A percentile compares a stretch with the other conserved stretches of the same genome.
Conservation (phyloP, 2,113 vertebrate species). For the Catharus bicknelli region DNA sequence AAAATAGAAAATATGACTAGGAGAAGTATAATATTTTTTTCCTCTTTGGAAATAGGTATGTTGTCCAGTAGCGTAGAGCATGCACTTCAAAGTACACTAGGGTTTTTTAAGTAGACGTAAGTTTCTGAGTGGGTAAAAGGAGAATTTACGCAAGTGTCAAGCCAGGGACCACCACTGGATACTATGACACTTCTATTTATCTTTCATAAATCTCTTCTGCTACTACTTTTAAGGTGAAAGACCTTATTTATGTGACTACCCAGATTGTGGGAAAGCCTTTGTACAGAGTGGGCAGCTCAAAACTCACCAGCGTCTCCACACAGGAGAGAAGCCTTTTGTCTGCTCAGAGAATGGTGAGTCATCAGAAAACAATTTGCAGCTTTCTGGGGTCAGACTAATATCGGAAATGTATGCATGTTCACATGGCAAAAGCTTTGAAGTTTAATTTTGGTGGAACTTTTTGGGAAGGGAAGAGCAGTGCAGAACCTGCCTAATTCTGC, state of each 20-base stretch:
- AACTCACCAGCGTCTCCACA: slow-evolving; percentile 97
- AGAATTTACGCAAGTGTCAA: not conserved
- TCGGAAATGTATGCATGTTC: accelerated
- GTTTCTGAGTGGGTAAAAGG: not conserved
- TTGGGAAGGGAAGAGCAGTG: not conserved
- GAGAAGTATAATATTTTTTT: not conserved
- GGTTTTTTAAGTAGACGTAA: not conserved
- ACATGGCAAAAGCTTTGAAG: not conserved
- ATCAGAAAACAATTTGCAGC: not conserved
- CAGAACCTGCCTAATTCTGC: not conserved
- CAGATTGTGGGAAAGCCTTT: slow-evolving; percentile 96
- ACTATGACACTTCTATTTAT: not conserved
- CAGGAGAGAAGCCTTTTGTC: slow-evolving; percentile 97
- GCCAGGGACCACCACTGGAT: not conserved
- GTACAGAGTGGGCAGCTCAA: slow-evolving; percentile 98
- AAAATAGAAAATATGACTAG: not conserved
- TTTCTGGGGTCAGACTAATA: not conserved
- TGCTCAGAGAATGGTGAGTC: slow-evolving; percentile 93
- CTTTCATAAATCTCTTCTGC: not conserved
- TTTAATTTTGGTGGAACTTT: not conserved
- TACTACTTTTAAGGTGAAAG: slow-evolving; percentile 84
- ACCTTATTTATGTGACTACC: slow-evolving; percentile 95
- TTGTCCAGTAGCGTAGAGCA: not conserved
- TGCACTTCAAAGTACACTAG: not conserved
- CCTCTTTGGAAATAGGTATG: not conserved